Evolutionary conservation across 2,797 vertebrate genomes (phyloP).

Genomic region (Pseudocheirus occidentalis): DNA sequence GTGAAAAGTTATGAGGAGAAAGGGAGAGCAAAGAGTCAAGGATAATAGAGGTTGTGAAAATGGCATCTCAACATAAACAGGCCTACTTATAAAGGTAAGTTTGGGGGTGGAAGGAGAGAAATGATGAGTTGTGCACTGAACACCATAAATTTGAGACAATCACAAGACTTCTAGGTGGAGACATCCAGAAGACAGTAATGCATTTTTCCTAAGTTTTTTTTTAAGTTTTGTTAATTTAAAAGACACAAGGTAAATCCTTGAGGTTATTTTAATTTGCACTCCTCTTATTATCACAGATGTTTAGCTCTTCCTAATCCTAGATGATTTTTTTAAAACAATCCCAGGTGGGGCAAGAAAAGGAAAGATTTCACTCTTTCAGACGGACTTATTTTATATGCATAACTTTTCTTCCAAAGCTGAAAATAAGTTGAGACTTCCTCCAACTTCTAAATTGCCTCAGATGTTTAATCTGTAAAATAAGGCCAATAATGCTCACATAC

Average conservation of each 20-base stretch:
- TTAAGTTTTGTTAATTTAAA: not conserved
- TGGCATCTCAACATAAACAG: not conserved
- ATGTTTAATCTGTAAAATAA: slow-evolving; percentile 64
- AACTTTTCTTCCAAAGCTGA: slow-evolving; percentile 64
- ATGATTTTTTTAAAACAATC: not conserved
- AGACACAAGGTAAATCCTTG: not conserved
- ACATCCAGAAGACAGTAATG: not conserved
- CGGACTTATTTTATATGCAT: slow-evolving; percentile 52
- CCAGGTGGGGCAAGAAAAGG: not conserved
- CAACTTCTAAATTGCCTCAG: slow-evolving; percentile 62
- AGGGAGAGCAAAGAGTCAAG: too few relatives aligned
- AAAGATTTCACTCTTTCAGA: slow-evolving; percentile 46
- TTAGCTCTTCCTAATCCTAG: not conserved
- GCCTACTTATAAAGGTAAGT: too few relatives aligned
- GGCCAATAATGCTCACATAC: slow-evolving; percentile 40
- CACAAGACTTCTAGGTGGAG: not conserved
- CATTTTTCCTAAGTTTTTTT: not conserved
- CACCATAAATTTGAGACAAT: not conserved
- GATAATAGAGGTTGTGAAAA: not conserved
- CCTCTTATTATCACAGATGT: not conserved
- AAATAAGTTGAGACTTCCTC: slow-evolving; percentile 64
- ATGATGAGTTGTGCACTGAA: not conserved
- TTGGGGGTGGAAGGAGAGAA: too few relatives aligned
- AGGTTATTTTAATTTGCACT: not conserved
- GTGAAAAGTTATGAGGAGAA: too few relatives aligned